Evolutionary conservation across 2,797 vertebrate genomes (phyloP).

Genomic region (Neoniphon sammara): DNA sequence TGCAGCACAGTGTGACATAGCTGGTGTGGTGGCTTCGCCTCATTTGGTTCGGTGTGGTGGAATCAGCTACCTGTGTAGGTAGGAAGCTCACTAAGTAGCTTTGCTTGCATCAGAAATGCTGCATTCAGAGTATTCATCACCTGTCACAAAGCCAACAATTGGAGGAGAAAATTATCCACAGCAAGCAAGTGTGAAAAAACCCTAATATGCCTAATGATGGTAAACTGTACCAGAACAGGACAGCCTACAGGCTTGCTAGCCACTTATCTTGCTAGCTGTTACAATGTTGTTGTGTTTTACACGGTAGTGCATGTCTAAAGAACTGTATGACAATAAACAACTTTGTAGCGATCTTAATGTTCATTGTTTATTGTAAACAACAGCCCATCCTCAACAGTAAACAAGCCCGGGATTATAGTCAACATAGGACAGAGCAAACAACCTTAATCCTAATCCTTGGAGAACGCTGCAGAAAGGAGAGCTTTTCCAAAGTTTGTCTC

Average conservation of each 20-base stretch:
- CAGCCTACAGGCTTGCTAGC: slow-evolving; percentile 16
- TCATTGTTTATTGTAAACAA: too few relatives aligned
- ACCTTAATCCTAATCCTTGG: neutral
- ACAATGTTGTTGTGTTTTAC: slow-evolving; percentile 41
- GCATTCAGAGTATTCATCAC: slow-evolving; percentile 24
- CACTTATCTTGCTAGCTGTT: slow-evolving; percentile 17
- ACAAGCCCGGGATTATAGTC: too few relatives aligned
- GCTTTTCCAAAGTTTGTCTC: slow-evolving; percentile 47
- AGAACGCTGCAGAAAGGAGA: neutral
- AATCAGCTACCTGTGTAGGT: slow-evolving; percentile 22
- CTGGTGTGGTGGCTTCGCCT: slow-evolving; percentile 23
- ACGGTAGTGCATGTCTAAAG: neutral
- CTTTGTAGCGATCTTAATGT: neutral
- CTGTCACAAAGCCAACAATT: slow-evolving; percentile 42
- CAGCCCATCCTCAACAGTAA: too few relatives aligned
- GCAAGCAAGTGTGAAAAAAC: slow-evolving; percentile 22
- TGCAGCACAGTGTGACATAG: slow-evolving; percentile 7
- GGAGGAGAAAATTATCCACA: slow-evolving; percentile 25
- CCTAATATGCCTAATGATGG: slow-evolving; percentile 21
- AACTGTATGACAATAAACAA: slow-evolving; percentile 3
- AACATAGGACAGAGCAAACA: neutral
- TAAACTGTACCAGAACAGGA: slow-evolving; percentile 17
- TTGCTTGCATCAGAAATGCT: slow-evolving; percentile 28
- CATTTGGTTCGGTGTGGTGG: slow-evolving; percentile 14
- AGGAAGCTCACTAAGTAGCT: slow-evolving; percentile 45